phyloP scores from a whole-genome alignment of 2,113 vertebrate genomes.

The human region GRCh38 chr6:118358501-118359000 shows the following conservation, averaged over 20 bases:
- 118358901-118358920: neutral
- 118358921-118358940: neutral
- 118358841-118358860: neutral
- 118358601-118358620: neutral
- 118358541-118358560: neutral
- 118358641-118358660: neutral
- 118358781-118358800: neutral
- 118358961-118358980: neutral
- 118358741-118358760: neutral
- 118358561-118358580: neutral
- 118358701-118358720: neutral
- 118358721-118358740: neutral
- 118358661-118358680: neutral
- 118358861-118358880: neutral
- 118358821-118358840: neutral
- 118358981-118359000: neutral
- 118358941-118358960: neutral
- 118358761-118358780: neutral
- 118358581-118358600: neutral
- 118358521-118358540: neutral
- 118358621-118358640: neutral
- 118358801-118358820: neutral
- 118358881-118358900: neutral
- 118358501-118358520: neutral
- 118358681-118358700: neutral